Evolutionary conservation across 2,888 invertebrate species (phyloP), one percentile per base, ranked within the genome.

Genomic region (Drosophila niveifrons): DNA sequence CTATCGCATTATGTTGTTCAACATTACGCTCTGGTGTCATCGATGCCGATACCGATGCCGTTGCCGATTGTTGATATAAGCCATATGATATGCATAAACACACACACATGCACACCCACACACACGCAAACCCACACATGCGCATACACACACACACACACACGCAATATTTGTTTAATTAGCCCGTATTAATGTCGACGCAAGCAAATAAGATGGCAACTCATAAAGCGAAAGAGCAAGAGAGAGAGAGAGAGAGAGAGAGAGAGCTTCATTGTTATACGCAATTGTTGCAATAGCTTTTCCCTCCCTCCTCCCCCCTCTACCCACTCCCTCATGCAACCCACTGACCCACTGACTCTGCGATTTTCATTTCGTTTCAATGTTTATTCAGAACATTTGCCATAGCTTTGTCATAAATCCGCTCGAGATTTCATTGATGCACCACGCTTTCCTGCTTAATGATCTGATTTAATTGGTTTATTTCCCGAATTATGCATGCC

Each of bases 131-230:
- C 55, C 17, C 56, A 13, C 52, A 18, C 31, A 17, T n/a, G 7
- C 39, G 7, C 10, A n/a, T 46, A 10, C 36, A 13, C 28, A 46
- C 29, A 9, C 39, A 23, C 17, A 53, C 43, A 13, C 13, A 31
- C 39, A 43, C 7, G 6, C 61, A 73, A 77, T 85, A 74, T 85
- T 85, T 85, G 88, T 88, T 88, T 85, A 85, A 85, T 85, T 88
- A 85, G 85, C 85, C 71, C 81, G 75, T 77, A 88, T 85, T 85
- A 85, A 88, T 85, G 85, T 57, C 79, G 79, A 73, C 77, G 73
- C 68, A 72, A 68, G 82, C 74, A 86, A 80, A 82, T 68, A 86
- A 82, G 87, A 71, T 72, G 72, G 75, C 61, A 63, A 59, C 62
- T 61, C 65, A 68, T 68, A 77, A 81, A 74, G 76, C 69, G 50